phyloP scores from a whole-genome alignment of 2,797 vertebrate genomes.

The Gephyroberyx darwinii region DNA sequence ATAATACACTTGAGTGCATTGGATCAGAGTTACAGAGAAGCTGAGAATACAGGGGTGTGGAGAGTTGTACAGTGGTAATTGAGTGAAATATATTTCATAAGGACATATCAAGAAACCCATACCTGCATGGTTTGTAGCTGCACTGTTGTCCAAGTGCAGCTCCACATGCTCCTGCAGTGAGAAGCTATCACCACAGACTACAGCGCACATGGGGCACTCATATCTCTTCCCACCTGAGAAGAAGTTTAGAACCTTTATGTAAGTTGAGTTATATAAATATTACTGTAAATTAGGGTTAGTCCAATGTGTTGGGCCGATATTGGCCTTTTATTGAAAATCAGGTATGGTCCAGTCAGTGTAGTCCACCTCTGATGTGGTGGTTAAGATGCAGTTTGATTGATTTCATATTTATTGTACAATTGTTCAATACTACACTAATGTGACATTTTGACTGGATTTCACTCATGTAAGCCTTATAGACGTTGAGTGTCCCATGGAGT shows the following conservation, averaged over 20 bases:
- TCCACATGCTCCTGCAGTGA: constrained; percentile 80
- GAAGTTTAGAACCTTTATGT: not conserved
- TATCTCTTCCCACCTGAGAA: constrained; percentile 49
- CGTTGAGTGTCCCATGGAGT: too few relatives aligned
- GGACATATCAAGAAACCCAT: not conserved
- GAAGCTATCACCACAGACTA: constrained; percentile 60
- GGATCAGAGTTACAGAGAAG: not conserved
- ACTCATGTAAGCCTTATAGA: too few relatives aligned
- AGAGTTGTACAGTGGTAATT: not conserved
- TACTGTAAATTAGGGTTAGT: too few relatives aligned
- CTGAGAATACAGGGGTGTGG: not conserved
- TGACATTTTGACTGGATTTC: too few relatives aligned
- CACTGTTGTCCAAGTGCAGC: constrained; percentile 70
- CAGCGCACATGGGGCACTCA: constrained; percentile 75
- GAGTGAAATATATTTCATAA: not conserved
- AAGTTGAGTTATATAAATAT: not conserved
- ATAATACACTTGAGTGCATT: not conserved
- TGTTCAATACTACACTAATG: too few relatives aligned
- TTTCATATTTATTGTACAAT: too few relatives aligned
- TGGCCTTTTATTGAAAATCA: too few relatives aligned
- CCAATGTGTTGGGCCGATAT: too few relatives aligned
- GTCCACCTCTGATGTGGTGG: too few relatives aligned
- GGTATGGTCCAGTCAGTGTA: too few relatives aligned
- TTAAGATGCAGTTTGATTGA: too few relatives aligned
- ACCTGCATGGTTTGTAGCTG: constrained; percentile 49